A percentile compares a stretch with the other conserved stretches of the same genome.
These are phyloP conservation scores for Acronicta psi DNA, from an alignment of 2,888 invertebrate genomes.

Conservation along the genomic window DNA sequence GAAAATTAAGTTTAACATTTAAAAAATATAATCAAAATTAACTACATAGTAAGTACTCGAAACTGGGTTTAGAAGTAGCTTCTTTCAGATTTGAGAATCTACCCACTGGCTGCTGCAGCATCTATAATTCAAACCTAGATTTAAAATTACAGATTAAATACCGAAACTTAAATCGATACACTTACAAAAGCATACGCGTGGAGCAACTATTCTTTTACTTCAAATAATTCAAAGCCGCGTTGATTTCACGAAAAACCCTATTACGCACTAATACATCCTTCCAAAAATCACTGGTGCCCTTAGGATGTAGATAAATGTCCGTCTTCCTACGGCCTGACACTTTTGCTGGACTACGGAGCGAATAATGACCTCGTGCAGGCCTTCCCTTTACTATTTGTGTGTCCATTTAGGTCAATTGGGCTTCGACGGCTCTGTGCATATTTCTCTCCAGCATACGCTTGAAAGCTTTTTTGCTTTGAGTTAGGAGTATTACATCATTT, in stretches of 20 bases:
- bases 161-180: conserved; percentile 45
- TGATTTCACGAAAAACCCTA: conserved; percentile 79
- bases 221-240: conserved; percentile 76
- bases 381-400: conserved; percentile 84
- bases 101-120: too few species aligned
- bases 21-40: too few species aligned
- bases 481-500: conserved; percentile 62
- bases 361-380: conserved; percentile 81
- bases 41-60: too few species aligned
- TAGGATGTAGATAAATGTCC: conserved; percentile 86
- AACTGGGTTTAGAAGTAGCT: too few species aligned
- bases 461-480: conserved; percentile 81
- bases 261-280: conserved; percentile 77
- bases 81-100: too few species aligned
- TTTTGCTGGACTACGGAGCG: conserved; percentile 81
- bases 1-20: too few species aligned
- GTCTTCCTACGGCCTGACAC: conserved; percentile 82
- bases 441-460: conserved; percentile 74
- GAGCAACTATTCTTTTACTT: conserved; percentile 56
- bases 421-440: conserved; percentile 82
- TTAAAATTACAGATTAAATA: background rate
- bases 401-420: conserved; percentile 87
- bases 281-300: conserved; percentile 83
- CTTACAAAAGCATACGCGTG: conserved; percentile 40
- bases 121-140: too few species aligned